Evolutionary conservation across 2,888 invertebrate genomes (phyloP), one percentile per base, ranked within the genome.

Genomic region (Volucella bombylans): DNA sequence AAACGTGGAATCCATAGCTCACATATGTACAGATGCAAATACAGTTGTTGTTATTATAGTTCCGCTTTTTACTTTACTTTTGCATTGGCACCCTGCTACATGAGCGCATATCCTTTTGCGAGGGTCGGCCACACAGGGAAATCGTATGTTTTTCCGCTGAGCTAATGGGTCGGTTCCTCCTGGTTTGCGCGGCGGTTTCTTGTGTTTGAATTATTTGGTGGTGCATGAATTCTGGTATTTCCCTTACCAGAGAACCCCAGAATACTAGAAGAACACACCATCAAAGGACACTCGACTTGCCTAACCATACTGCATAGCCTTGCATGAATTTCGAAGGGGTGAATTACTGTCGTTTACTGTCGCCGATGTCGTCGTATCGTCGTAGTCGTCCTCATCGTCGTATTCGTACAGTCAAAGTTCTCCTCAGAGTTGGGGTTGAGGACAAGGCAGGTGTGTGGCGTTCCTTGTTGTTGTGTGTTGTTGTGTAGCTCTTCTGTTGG

Each of bases 201-300:
- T 67, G 76, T 80, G 74, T 80, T 69, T 85, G 80, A 80, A 85
- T 81, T 85, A 85, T 85, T 81, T 81, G 85, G 81, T 77, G 85
- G 76, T 85, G 85, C 85, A 80, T 74, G 45, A 38, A 83, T 76
- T 77, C 74, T 77, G 81, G 81, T 72, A 77, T 79, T 83, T 83
- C 79, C 74, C 74, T 71, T 76, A 71, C 71, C 31, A 31, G 74
- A 68, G 15, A 76, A 31, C 41, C 39, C 65, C 38, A n/a, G 77
- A 81, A 12, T 23, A 54, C 31, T n/a, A 49, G 2, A 71, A 61
- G 15, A 67, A 18, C n/a, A 31, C 65, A 12, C 41, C 23, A 41
- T 8, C 59, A 14, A 8, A 59, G 18, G 39, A 9, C 14, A 8
- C n/a, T 38, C 41, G 15, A 39, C 61, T 15, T n/a, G 12, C 45